A percentile compares a stretch with the other conserved stretches of the same genome.
Evolutionary conservation across 2,113 vertebrate species (phyloP).

Genomic region (Sylvietta virens): DNA sequence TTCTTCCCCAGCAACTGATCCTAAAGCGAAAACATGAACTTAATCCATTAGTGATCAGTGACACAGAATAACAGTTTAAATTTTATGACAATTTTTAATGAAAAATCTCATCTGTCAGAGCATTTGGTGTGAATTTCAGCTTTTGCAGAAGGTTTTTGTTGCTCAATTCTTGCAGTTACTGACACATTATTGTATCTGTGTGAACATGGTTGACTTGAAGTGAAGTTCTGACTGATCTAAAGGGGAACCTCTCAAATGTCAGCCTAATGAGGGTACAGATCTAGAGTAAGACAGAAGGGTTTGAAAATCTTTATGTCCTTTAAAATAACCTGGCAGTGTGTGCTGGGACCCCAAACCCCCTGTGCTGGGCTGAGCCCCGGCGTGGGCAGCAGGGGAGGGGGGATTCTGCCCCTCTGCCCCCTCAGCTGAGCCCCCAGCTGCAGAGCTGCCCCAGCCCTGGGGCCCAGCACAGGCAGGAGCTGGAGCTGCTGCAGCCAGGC

Average conservation of each 20-base stretch:
- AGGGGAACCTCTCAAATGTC: neutral
- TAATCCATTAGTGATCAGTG: neutral
- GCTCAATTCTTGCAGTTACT: rapidly evolving
- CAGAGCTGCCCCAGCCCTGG: neutral
- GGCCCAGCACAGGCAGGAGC: neutral
- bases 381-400: neutral
- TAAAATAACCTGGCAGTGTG: neutral
- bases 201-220: neutral
- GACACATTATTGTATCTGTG: neutral
- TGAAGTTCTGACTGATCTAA: neutral
- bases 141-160: neutral
- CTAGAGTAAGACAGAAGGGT: neutral
- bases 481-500: neutral
- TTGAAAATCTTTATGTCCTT: neutral
- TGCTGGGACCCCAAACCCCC: neutral
- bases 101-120: neutral
- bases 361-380: neutral
- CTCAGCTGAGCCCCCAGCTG: neutral
- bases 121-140: neutral
- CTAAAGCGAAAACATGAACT: neutral
- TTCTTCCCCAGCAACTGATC: neutral
- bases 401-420: neutral
- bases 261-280: neutral
- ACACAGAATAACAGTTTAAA: neutral
- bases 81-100: neutral